Evolutionary conservation across 2,113 vertebrate genomes (phyloP), one percentile per base, ranked within the genome.

Genomic region (Hippocampus comes): DNA sequence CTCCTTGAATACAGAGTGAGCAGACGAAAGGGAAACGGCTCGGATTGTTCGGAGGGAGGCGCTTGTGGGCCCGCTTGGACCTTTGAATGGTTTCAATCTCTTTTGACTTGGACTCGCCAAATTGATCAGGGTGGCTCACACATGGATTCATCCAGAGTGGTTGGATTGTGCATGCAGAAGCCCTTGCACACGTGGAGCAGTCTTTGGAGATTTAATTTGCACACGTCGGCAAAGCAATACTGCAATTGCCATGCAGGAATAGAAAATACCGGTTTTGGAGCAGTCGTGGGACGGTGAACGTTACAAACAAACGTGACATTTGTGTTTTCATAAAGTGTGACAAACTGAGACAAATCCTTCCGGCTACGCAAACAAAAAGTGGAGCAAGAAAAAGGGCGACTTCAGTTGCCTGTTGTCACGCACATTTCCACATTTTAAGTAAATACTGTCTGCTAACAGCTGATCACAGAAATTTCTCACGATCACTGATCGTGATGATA

Each of bases 1-100:
- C 88, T 63, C 87, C 56, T 91, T 90, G 79, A 88, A 89, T 78
- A 77, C 78, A 72, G 87, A 76, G 81, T 71, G 79, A 68, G 81
- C 82, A 87, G 75, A 85, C 77, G 84, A 91, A 87, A 48, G 80
- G 10, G 77, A 78, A n/a, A 77, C 78, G 67, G 82, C 81, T 77
- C 82, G 83, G 84, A 78, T 86, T 77, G 76, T 74, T 81, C 75
- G 84, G 78, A 60, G 85, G 82, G 63, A 70, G 78, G 73, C 56
- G 67, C 49, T 23, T 63, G 0, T 70, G 57, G 49, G 63, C 11
- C 38, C 12, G 23, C 76, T 70, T 74, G 73, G 11, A 49, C 15
- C 66, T 68, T 63, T 67, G 34, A 80, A 73, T 27, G 53, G 10
- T n/a, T 72, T 80, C 48, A 42, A 43, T 59, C 65, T 59, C 66